Evolutionary conservation across 2,113 vertebrate genomes (phyloP).

Genomic region (Pluvialis apricaria): DNA sequence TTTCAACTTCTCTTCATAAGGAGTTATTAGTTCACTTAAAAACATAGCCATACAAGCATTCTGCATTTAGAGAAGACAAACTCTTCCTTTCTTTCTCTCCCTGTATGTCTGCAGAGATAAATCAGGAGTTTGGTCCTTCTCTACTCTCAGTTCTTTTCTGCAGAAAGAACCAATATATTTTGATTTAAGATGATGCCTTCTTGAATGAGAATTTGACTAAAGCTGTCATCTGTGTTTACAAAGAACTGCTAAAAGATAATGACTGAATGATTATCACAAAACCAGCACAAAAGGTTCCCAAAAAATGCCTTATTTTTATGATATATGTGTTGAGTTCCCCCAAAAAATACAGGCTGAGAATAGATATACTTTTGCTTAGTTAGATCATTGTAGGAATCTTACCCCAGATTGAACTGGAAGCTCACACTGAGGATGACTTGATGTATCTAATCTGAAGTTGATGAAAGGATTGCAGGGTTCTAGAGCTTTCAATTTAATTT

Average conservation of each 20-base stretch:
- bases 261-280: background rate
- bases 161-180: background rate
- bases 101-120: background rate
- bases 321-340: background rate
- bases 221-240: background rate
- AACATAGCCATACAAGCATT: background rate
- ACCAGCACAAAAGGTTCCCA: background rate
- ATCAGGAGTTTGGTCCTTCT: background rate
- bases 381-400: background rate
- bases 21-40: background rate
- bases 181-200: background rate
- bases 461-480: background rate
- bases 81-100: background rate
- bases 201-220: background rate
- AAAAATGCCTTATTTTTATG: background rate
- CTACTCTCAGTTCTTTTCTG: background rate
- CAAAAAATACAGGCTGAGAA: background rate
- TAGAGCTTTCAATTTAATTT: background rate
- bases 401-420: background rate
- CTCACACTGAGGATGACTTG: background rate
- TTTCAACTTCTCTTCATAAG: background rate
- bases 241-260: background rate
- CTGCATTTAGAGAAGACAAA: background rate
- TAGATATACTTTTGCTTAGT: background rate
- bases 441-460: background rate